Evolutionary conservation across 2,113 vertebrate genomes (phyloP).

Genomic region (Notothenia rossii): DNA sequence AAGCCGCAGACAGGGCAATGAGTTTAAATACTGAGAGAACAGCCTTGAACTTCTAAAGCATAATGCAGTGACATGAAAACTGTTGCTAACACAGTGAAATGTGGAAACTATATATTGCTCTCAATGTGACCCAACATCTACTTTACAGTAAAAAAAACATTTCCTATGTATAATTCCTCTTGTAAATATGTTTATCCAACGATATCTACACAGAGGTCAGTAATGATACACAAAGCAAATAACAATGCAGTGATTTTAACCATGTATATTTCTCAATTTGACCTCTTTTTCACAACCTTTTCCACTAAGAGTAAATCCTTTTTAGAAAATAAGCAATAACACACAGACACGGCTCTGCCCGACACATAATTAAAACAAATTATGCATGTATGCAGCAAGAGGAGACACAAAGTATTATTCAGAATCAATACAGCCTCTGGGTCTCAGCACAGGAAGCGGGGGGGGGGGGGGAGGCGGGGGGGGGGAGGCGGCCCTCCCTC

Average conservation of each 20-base stretch:
- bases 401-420: slow-evolving; percentile 66
- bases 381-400: slow-evolving; percentile 64
- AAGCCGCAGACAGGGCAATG: not conserved
- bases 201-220: not conserved
- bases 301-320: slow-evolving; percentile 9
- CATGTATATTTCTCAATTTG: not conserved
- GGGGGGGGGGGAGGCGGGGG: no score
- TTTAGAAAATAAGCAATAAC: slow-evolving; percentile 24
- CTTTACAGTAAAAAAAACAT: not conserved
- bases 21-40: not conserved
- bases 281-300: not conserved
- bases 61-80: not conserved
- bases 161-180: not conserved
- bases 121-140: not conserved
- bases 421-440: slow-evolving; percentile 70
- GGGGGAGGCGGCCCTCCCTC: slow-evolving; percentile 22
- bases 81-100: not conserved
- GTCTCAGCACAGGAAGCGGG: slow-evolving; percentile 22
- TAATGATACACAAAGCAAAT: not conserved
- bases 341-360: slow-evolving; percentile 1
- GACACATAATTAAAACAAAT: slow-evolving; percentile 58
- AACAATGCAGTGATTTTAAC: not conserved
- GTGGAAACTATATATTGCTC: not conserved
- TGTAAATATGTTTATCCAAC: not conserved
- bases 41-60: not conserved